phyloP scores from a whole-genome alignment of 1,140 invertebrate genomes.

The Pectinophora gossypiella region DNA sequence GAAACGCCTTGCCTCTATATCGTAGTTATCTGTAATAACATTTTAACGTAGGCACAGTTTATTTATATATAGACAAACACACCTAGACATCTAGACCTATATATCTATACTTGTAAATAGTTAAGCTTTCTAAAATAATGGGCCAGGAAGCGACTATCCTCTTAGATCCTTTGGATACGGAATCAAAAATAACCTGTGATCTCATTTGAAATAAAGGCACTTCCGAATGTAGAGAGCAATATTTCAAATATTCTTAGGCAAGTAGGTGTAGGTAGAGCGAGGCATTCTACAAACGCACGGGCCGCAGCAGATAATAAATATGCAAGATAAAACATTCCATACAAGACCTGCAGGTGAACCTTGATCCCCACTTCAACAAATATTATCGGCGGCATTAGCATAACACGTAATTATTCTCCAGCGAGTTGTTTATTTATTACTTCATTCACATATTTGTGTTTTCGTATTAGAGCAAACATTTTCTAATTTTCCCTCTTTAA shows the following conservation, averaged over 20 bases:
- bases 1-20: too few relatives aligned
- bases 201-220: neutral
- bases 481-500: constrained; percentile 51
- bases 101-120: too few relatives aligned
- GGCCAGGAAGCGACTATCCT: neutral
- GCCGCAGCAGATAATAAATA: too few relatives aligned
- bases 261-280: neutral
- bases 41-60: too few relatives aligned
- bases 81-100: too few relatives aligned
- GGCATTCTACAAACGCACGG: neutral
- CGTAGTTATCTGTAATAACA: too few relatives aligned
- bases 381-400: neutral
- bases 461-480: constrained; percentile 15
- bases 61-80: too few relatives aligned
- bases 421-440: constrained; percentile 7
- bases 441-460: constrained; percentile 9
- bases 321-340: constrained; percentile 5
- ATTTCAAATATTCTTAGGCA: neutral
- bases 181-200: neutral
- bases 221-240: neutral
- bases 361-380: constrained; percentile 1
- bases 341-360: constrained; percentile 1
- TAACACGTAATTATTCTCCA: constrained; percentile 1
- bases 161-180: neutral
- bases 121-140: neutral